Conservation (phyloP, 2,888 invertebrate species). For the Thysanoteuthis rhombus region DNA sequence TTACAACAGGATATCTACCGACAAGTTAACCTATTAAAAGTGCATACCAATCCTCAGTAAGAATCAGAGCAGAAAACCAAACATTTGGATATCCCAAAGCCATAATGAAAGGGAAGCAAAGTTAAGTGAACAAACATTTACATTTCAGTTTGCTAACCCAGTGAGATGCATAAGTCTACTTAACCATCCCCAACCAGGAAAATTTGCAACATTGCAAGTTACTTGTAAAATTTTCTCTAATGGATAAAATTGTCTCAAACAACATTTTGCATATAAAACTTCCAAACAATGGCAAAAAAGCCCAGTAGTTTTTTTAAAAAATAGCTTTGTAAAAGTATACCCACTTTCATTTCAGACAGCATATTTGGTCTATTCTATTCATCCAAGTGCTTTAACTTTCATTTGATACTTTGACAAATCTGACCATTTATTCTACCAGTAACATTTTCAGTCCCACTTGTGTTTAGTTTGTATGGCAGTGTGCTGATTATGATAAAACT, state of each 20-base stretch:
- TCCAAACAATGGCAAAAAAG: neutral
- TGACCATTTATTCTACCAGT: too few species aligned
- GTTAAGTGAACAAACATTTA: too few species aligned
- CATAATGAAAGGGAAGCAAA: neutral
- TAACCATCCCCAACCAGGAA: neutral
- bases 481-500: too few species aligned
- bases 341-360: too few species aligned
- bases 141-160: neutral
- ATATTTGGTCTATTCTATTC: too few species aligned
- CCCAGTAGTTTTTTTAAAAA: too few species aligned
- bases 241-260: neutral
- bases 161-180: neutral
- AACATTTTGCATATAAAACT: neutral
- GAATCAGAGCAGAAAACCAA: too few species aligned
- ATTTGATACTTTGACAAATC: too few species aligned
- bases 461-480: too few species aligned
- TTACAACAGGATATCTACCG: neutral
- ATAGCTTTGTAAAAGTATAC: too few species aligned
- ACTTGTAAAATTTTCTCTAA: neutral
- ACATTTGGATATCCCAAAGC: neutral
- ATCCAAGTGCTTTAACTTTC: too few species aligned
- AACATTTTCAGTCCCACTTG: too few species aligned
- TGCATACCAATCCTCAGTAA: neutral
- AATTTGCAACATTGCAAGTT: neutral
- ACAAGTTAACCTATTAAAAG: neutral